phyloP scores from a whole-genome alignment of 1,140 invertebrate species.

The Schlechtendalia chinensis region DNA sequence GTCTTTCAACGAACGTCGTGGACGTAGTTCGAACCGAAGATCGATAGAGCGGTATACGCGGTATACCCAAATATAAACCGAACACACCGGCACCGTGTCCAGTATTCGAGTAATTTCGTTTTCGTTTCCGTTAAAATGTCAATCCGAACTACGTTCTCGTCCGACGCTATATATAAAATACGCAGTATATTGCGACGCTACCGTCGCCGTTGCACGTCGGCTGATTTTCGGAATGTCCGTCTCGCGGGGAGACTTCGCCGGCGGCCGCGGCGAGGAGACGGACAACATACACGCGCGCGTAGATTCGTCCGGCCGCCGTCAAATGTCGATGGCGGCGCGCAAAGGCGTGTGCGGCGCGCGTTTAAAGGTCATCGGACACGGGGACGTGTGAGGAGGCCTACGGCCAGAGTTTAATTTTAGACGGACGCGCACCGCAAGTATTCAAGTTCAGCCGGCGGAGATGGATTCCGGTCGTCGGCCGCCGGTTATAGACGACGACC shows the following conservation, averaged over 20 bases:
- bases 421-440: background rate
- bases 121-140: constrained; percentile 15
- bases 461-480: background rate
- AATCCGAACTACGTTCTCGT: background rate
- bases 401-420: constrained; percentile 8
- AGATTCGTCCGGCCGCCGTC: too few relatives aligned
- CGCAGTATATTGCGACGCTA: background rate
- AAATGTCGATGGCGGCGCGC: too few relatives aligned
- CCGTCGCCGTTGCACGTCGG: too few relatives aligned
- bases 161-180: too few relatives aligned
- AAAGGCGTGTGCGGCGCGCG: background rate
- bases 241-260: too few relatives aligned
- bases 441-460: background rate
- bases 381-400: background rate
- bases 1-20: too few relatives aligned
- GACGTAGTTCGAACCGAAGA: too few relatives aligned
- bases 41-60: too few relatives aligned
- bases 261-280: too few relatives aligned
- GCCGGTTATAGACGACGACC: background rate
- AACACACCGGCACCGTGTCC: background rate
- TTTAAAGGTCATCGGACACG: constrained; percentile 7
- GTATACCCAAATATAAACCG: too few relatives aligned
- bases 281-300: too few relatives aligned
- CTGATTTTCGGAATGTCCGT: too few relatives aligned
- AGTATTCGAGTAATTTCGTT: background rate